Conservation (phyloP, 2,113 vertebrate species). For the Daboia siamensis region DNA sequence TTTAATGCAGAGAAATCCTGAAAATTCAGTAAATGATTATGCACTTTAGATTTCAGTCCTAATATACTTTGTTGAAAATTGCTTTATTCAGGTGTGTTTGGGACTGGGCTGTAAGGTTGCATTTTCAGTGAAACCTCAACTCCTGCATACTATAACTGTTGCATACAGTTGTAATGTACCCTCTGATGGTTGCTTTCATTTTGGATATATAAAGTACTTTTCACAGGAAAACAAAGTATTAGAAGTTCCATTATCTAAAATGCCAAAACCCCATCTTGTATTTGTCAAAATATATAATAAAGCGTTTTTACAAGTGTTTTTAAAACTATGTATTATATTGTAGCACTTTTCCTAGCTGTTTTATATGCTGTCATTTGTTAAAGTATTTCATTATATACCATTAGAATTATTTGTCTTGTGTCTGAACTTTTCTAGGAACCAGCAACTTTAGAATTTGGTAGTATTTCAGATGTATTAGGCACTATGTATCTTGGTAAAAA, state of each 20-base stretch:
- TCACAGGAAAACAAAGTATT: neutral
- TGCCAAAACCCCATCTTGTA: neutral
- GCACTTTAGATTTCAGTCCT: neutral
- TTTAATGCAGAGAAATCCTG: neutral
- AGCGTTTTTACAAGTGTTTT: neutral
- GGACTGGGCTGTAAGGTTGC: neutral
- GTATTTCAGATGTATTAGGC: neutral
- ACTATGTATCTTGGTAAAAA: neutral
- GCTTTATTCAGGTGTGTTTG: neutral
- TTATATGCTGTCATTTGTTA: neutral
- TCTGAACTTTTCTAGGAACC: neutral
- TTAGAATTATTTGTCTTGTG: neutral
- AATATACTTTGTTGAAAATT: constrained; percentile 10
- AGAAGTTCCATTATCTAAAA: neutral
- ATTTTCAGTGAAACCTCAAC: neutral
- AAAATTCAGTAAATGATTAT: neutral
- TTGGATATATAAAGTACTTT: constrained; percentile 37
- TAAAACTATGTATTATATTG: neutral
- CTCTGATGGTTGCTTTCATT: constrained; percentile 47
- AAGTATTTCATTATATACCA: neutral
- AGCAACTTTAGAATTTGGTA: neutral
- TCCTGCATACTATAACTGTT: neutral
- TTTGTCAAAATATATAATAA: neutral
- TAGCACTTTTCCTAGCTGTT: neutral
- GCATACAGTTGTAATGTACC: neutral